phyloP scores from a whole-genome alignment of 2,113 vertebrate genomes.

The Cheilinus undulatus region DNA sequence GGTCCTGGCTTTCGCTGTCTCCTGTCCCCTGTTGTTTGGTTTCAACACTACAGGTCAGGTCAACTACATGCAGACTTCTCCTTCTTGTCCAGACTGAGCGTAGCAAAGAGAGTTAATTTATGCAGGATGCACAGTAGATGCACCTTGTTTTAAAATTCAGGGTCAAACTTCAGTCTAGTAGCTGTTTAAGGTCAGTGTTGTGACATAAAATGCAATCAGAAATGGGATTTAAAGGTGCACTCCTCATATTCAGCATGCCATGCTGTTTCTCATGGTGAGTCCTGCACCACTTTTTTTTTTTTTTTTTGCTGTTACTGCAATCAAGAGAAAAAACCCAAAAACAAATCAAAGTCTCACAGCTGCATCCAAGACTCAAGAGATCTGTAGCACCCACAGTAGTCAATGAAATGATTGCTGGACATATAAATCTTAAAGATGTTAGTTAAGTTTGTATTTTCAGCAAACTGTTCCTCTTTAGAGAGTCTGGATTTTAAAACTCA shows the following conservation, averaged over 20 bases:
- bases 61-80: neutral
- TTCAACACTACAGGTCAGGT: constrained; percentile 95
- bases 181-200: neutral
- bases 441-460: too few species aligned
- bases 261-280: neutral
- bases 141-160: neutral
- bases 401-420: too few species aligned
- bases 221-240: neutral
- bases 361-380: too few species aligned
- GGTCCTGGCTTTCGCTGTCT: constrained; percentile 92
- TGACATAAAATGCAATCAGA: neutral
- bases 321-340: too few species aligned
- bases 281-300: neutral
- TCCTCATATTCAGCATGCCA: constrained; percentile 6
- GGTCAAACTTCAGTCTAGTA: constrained; percentile 2
- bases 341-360: too few species aligned
- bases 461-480: too few species aligned
- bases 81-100: neutral
- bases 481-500: too few species aligned
- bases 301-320: constrained; percentile 1
- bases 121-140: neutral
- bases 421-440: too few species aligned
- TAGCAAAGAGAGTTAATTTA: neutral
- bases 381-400: too few species aligned
- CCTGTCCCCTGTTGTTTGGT: constrained; percentile 94